These are phyloP conservation scores for Muscidifurax raptorellus DNA, from an alignment of 1,140 invertebrate genomes.

Conservation along the genomic window DNA sequence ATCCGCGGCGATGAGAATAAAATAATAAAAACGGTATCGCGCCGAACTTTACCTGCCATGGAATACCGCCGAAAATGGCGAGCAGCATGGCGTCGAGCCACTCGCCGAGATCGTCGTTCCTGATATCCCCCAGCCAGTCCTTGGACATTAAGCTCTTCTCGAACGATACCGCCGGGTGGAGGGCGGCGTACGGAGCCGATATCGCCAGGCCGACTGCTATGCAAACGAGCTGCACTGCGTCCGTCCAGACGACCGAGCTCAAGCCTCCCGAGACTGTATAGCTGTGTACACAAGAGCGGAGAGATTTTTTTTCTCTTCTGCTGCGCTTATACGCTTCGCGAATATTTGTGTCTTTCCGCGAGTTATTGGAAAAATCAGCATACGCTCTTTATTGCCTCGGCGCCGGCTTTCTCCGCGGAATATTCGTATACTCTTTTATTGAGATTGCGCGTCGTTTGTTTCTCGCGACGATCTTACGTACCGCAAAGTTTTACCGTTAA, in stretches of 20 bases:
- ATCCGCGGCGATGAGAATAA: too few relatives aligned
- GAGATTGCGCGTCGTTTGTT: too few relatives aligned
- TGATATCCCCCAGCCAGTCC: slow-evolving; percentile 82
- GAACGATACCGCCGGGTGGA: slow-evolving; percentile 78
- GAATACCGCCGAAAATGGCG: slow-evolving; percentile 88
- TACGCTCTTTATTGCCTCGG: background rate
- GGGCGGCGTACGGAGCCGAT: slow-evolving; percentile 77
- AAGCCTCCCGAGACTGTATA: slow-evolving; percentile 89
- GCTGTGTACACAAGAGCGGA: slow-evolving; percentile 53
- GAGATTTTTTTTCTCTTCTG: slow-evolving; percentile 17
- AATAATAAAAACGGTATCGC: too few relatives aligned
- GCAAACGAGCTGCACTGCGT: slow-evolving; percentile 87
- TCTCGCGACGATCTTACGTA: too few relatives aligned
- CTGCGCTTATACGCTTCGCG: background rate
- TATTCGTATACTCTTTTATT: too few relatives aligned
- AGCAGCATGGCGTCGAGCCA: slow-evolving; percentile 85
- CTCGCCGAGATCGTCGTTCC: slow-evolving; percentile 76
- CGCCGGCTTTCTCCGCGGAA: too few relatives aligned
- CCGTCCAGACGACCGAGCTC: slow-evolving; percentile 88
- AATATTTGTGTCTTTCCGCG: background rate
- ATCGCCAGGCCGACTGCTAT: slow-evolving; percentile 85
- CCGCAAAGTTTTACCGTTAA: too few relatives aligned
- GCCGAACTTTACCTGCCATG: slow-evolving; percentile 87
- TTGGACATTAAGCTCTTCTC: slow-evolving; percentile 71
- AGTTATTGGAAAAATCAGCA: background rate